Conservation (phyloP, 1,140 invertebrate genomes). For the Drosophila micromelanica region DNA sequence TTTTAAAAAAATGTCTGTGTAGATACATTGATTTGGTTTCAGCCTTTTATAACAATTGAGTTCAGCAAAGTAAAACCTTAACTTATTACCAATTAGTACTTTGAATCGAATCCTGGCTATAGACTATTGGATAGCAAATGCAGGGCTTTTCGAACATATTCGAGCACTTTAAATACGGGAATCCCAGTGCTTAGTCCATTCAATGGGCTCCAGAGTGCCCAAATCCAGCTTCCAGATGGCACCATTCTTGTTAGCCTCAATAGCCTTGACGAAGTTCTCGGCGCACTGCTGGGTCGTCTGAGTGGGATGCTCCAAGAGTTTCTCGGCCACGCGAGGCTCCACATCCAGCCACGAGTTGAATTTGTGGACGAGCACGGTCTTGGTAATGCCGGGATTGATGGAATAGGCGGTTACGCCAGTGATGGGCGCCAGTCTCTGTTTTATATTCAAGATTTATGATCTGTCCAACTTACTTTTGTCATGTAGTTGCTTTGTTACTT, state of each 20-base stretch:
- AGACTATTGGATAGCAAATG: not conserved
- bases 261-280: constrained; percentile 77
- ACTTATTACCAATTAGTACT: not conserved
- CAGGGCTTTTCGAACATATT: not conserved
- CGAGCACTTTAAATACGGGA: constrained; percentile 57
- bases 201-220: constrained; percentile 57
- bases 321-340: constrained; percentile 64
- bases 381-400: constrained; percentile 71
- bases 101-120: not conserved
- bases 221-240: constrained; percentile 73
- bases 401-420: constrained; percentile 70
- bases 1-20: too few species aligned
- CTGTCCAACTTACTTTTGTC: not conserved
- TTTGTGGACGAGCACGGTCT: constrained; percentile 61
- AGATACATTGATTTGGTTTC: not conserved
- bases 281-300: constrained; percentile 55
- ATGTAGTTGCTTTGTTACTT: constrained; percentile 13
- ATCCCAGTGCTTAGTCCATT: constrained; percentile 72
- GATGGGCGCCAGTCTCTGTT: constrained; percentile 56
- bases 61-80: constrained; percentile 17
- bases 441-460: not conserved
- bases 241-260: constrained; percentile 72
- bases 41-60: constrained; percentile 1
- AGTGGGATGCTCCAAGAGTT: constrained; percentile 60
- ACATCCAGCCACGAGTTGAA: constrained; percentile 78